Evolutionary conservation across 2,113 vertebrate species (phyloP).

Genomic region (Nematolebias whitei): DNA sequence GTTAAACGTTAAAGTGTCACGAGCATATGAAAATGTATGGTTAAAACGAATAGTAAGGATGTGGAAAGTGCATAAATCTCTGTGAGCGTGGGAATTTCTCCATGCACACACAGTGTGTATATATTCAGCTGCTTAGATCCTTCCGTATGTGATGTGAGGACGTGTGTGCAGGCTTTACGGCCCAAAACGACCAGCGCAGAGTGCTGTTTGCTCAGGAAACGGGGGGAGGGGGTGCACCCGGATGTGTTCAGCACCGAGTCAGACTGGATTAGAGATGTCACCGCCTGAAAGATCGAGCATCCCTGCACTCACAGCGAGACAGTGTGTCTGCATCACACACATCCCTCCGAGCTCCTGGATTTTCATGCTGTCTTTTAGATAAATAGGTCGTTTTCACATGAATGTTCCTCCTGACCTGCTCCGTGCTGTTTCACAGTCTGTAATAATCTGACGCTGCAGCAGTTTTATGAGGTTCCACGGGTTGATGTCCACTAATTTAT

Average conservation of each 20-base stretch:
- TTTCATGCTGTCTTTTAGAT: constrained; percentile 18
- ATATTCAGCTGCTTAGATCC: not conserved
- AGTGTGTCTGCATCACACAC: constrained; percentile 19
- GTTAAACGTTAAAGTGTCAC: no score
- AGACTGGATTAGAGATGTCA: no score
- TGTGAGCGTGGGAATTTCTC: not conserved
- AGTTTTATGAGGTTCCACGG: not conserved
- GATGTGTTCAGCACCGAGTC: no score
- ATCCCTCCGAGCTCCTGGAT: constrained; percentile 2
- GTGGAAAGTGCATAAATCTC: no score
- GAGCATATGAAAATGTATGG: no score
- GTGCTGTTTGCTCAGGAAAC: constrained; percentile 54
- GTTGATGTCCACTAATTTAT: no score
- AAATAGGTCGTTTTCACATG: constrained; percentile 20
- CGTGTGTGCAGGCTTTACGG: not conserved
- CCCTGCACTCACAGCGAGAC: no score
- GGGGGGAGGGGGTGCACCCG: constrained; percentile 45
- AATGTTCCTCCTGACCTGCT: not conserved
- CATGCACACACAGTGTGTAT: not conserved
- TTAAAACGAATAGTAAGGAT: no score
- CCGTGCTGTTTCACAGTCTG: constrained; percentile 13
- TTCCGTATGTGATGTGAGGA: not conserved
- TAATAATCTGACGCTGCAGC: not conserved
- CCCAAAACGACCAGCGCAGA: constrained; percentile 20
- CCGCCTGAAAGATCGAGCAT: no score